A percentile compares a stretch with the other conserved stretches of the same genome.
Conservation (phyloP, 2,797 vertebrate species). For the Liasis olivaceus region DNA sequence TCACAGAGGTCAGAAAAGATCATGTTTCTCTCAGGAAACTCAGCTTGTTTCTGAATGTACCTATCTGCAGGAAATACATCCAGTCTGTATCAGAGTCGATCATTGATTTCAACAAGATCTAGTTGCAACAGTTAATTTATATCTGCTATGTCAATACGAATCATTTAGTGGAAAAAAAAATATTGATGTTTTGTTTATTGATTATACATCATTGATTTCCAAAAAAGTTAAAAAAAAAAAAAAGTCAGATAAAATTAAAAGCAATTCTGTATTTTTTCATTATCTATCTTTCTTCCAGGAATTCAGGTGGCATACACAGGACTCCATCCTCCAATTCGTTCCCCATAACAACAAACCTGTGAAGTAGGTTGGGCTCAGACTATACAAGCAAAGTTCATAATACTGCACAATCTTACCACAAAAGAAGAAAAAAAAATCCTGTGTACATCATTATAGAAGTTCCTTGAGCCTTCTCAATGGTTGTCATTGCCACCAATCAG, state of each 20-base stretch:
- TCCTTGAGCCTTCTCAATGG: not conserved
- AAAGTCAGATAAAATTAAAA: not conserved
- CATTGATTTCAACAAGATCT: not conserved
- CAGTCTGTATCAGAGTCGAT: not conserved
- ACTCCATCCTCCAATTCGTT: not conserved
- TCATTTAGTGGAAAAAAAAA: not conserved
- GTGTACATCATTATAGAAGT: not conserved
- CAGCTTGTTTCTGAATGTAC: not conserved
- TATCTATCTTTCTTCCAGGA: not conserved
- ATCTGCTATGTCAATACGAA: slow-evolving; percentile 8
- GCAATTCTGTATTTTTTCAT: not conserved
- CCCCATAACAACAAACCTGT: not conserved
- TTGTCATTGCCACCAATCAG: not conserved
- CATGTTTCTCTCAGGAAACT: not conserved
- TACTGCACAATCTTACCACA: slow-evolving; percentile 5
- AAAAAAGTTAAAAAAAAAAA: not conserved
- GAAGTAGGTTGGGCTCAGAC: not conserved
- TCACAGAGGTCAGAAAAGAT: not conserved
- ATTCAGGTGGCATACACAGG: not conserved
- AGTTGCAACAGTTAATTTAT: not conserved
- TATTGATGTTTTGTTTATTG: not conserved
- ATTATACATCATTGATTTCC: slow-evolving; percentile 1
- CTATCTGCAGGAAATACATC: not conserved
- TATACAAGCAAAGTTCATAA: not conserved
- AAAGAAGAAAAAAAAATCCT: not conserved